Conservation (phyloP, 2,113 vertebrate species). For the Boleophthalmus pectinirostris region DNA sequence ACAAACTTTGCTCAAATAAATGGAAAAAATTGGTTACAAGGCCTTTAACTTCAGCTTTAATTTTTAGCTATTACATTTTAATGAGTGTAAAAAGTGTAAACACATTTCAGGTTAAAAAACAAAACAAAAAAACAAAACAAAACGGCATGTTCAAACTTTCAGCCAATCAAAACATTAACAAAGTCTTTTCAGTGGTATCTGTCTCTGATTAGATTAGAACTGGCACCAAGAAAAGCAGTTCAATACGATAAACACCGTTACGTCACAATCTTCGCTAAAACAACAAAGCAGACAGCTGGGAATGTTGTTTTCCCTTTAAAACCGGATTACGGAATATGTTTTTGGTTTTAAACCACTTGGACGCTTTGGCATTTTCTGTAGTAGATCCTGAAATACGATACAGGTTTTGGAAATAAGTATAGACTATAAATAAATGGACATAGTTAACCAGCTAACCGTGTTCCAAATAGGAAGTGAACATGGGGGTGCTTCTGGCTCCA, state of each 20-base stretch:
- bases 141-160: not conserved
- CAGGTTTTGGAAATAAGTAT: no score
- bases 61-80: no score
- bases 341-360: no score
- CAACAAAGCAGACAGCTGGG: not conserved
- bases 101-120: not conserved
- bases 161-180: constrained; percentile 1
- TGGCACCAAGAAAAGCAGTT: not conserved
- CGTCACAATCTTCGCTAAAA: not conserved
- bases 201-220: not conserved
- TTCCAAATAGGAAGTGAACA: no score
- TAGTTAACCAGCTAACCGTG: no score
- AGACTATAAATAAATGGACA: no score
- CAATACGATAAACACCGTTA: not conserved
- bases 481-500: no score
- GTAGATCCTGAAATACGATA: no score
- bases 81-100: not conserved
- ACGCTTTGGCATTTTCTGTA: no score
- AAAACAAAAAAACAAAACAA: not conserved
- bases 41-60: no score
- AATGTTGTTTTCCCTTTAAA: not conserved
- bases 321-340: not conserved
- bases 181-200: not conserved
- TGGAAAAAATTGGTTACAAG: no score
- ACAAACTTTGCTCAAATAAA: no score